These are phyloP conservation scores for Luperina nickerlii DNA, from an alignment of 2,888 invertebrate species.

Conservation along the genomic window DNA sequence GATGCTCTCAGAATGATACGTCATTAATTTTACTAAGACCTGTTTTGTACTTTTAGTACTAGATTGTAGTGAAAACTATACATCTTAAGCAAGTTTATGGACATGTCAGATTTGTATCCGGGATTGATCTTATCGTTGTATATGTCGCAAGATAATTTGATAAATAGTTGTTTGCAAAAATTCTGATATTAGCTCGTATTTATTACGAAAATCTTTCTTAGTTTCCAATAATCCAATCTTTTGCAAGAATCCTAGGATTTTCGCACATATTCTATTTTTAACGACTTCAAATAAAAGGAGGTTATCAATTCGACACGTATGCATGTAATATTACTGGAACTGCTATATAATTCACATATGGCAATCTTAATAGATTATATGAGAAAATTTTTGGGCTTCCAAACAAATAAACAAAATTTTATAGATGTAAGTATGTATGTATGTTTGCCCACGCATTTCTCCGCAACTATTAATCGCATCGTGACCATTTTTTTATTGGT, in stretches of 20 bases:
- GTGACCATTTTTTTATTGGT: no score
- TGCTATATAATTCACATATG: no score
- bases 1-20: constrained; percentile 56
- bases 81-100: constrained; percentile 18
- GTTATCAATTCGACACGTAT: no score
- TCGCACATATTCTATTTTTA: background rate
- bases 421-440: no score
- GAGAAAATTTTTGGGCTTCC: no score
- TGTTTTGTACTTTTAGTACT: constrained; percentile 25
- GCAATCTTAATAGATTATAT: no score
- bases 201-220: background rate
- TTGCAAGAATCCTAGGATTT: background rate
- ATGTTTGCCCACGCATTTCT: no score
- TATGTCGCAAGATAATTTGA: background rate
- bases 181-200: background rate
- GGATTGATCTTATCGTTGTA: background rate
- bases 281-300: no score
- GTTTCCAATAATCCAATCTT: background rate
- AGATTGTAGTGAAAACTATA: background rate
- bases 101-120: constrained; percentile 14
- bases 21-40: constrained; percentile 32
- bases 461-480: no score
- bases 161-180: background rate
- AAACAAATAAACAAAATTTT: no score
- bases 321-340: no score